Evolutionary conservation across 1,140 invertebrate species (phyloP), one percentile per base, ranked within the genome.

Genomic region (Lineus longissimus): DNA sequence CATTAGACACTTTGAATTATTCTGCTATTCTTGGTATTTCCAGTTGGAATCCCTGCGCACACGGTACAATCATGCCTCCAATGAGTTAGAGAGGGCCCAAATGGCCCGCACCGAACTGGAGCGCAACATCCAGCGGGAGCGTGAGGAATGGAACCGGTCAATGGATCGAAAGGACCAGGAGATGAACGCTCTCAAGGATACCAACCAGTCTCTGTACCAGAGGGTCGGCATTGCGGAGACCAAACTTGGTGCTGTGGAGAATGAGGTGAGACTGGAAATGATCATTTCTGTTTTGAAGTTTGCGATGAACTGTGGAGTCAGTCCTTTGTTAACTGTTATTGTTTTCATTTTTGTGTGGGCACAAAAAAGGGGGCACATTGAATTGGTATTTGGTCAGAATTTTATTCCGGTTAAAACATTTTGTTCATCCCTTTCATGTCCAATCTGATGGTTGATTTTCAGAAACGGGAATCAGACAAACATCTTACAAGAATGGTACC

Each of bases 101-200:
- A 70, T 71, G 7, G 72, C 74, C 22, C 66, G 76, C 29, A 77
- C 70, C 68, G 75, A 77, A 23, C 40, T 73, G 19, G 76, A 78
- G 55, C 70, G 71, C 36, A 56, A 70, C 17, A 56, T 70, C 30
- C 74, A 74, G 51, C 61, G 66, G n/a, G 72, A 75, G n/a, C 69
- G 68, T 31, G 73, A 76, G 30, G 60, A 62, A 9, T 74, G 68
- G 69, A 54, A 41, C 1, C 55, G 65, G 9, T 66, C 71, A 29
- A 47, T 74, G 56, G 76, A 76, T 1, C 70, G 64, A 15, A 76
- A 74, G 61, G 71, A 73, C 1, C 65, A 66, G 36, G 76, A 78
- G 33, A 30, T 76, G 4, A 54, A 54, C 19, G 63, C 56, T 19
- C 51, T 75, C 40, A 75, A 78, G 58, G 72, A 75, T 2, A 69